phyloP scores from a whole-genome alignment of 2,797 vertebrate species.

The Podargus strigoides region DNA sequence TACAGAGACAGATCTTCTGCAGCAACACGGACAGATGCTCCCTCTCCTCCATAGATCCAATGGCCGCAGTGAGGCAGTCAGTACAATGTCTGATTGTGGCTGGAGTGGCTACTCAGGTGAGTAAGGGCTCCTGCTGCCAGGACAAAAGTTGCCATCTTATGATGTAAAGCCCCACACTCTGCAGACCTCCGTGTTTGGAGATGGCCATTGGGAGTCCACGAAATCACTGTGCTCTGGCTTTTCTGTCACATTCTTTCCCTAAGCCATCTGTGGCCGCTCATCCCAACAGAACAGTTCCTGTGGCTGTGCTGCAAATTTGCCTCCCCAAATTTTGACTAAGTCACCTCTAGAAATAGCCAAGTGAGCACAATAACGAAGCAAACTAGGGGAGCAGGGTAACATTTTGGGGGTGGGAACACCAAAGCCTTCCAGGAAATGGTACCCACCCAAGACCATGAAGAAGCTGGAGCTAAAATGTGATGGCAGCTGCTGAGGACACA shows the following conservation, averaged over 20 bases:
- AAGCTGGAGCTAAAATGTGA: neutral
- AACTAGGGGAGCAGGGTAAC: too few species aligned
- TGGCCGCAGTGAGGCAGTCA: too few species aligned
- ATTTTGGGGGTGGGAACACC: too few species aligned
- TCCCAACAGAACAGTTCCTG: neutral
- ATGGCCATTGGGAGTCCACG: neutral
- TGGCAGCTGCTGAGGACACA: neutral
- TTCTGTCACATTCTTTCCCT: neutral
- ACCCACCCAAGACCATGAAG: too few species aligned
- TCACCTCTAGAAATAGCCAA: too few species aligned
- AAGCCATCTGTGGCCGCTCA: neutral
- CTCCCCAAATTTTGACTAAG: neutral
- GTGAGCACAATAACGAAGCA: too few species aligned
- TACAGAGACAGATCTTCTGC: neutral
- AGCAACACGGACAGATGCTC: neutral
- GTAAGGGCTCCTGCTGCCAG: neutral
- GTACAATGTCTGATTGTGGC: neutral
- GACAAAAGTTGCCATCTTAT: neutral
- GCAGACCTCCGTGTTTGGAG: neutral
- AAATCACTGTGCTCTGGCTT: neutral
- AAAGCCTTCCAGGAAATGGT: too few species aligned
- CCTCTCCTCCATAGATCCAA: neutral
- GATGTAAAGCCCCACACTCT: neutral
- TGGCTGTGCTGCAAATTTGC: neutral
- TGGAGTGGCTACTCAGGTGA: neutral